Base-by-base conservation (phyloP, 1,140 invertebrate species). In the Lordiphosa stackelbergi region DNA sequence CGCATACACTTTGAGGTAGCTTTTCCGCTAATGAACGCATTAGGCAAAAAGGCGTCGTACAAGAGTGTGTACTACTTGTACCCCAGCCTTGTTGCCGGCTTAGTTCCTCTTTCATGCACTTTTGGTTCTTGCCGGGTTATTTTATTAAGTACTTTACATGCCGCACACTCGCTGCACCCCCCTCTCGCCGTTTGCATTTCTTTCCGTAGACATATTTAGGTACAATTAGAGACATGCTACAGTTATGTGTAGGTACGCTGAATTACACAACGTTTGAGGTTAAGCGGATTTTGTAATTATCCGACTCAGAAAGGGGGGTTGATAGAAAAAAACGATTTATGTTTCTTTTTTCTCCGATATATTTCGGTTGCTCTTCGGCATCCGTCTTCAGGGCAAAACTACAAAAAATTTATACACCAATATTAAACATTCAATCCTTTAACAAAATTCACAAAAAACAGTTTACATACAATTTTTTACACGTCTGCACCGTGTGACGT, bases 181-280 rank as follows among this genome's bases (percentile, higher is more conserved):
- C 40, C 31, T 28, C 24, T 28, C 28, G 7, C 6, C 28, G 6
- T 47, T 57, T 48, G 16, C 28, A 34, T 61, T 65, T 57, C 47
- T 58, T 61, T 36, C 28, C 38, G 28, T 55, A 56, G 53, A 65
- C 56, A 59, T 68, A 69, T 69, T 79, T 60, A 57, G 60, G 66
- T 46, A 68, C 77, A 74, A 81, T 75, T 79, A 81, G 66, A 60
- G 54, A 57, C 74, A 57, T 59, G 65, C 70, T 73, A 73, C 56
- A 54, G 57, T 45, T 55, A 43, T 60, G 51, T 55, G 31, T 56
- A 70, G 49, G 59, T 84, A 69, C 78, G 77, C 78, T 81, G 77
- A 81, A 81, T 81, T 81, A 81, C 77, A 81, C 77, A 81, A 77
- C 77, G 78, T 81, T 81, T 81, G 77, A 84, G 78, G 78, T 84